These are phyloP conservation scores for Hydrochoerus hydrochaeris DNA, from an alignment of 2,113 vertebrate species.

Conservation along the genomic window DNA sequence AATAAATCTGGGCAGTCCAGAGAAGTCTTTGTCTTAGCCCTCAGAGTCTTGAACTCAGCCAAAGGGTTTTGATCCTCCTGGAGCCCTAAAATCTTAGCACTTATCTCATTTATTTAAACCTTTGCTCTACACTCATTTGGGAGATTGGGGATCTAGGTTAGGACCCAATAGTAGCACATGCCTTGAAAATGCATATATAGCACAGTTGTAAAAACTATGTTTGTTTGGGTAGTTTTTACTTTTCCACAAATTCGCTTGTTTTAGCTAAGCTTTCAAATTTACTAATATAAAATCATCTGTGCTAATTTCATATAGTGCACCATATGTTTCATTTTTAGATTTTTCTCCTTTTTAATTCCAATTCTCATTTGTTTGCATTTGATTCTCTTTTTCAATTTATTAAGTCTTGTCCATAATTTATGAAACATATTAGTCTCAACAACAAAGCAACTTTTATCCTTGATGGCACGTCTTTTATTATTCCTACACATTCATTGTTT, in stretches of 20 bases:
- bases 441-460: background rate
- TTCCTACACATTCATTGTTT: background rate
- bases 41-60: no score
- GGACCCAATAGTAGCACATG: background rate
- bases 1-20: no score
- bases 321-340: background rate
- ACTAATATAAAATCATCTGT: background rate
- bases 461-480: background rate
- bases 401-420: background rate
- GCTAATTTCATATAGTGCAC: background rate
- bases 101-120: no score
- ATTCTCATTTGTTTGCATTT: background rate
- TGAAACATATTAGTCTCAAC: background rate
- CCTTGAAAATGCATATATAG: background rate
- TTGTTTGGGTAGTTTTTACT: background rate
- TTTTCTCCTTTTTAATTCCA: background rate
- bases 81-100: no score
- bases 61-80: no score
- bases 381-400: background rate
- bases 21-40: no score
- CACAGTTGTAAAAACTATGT: background rate
- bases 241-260: background rate
- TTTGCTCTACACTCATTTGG: no score
- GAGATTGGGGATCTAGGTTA: no score
- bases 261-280: background rate